phyloP scores from a whole-genome alignment of 2,113 vertebrate species.

The Charadrius vociferus region DNA sequence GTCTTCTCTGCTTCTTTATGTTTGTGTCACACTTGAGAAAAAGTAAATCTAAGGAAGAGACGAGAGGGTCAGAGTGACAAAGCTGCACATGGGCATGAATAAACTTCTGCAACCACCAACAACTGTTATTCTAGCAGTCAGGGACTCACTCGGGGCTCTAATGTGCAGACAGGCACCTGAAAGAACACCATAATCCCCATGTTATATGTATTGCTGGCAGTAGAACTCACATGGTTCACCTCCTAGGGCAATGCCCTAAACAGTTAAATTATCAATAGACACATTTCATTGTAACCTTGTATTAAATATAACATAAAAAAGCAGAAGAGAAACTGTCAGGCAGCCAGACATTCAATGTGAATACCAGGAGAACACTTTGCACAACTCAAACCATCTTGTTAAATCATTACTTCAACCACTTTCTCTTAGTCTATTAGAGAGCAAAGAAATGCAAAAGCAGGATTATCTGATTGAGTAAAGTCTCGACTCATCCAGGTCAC shows the following conservation, averaged over 20 bases:
- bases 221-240: background rate
- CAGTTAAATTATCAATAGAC: background rate
- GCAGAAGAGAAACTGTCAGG: background rate
- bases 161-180: background rate
- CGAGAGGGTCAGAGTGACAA: background rate
- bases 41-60: background rate
- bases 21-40: background rate
- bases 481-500: background rate
- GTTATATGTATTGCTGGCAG: background rate
- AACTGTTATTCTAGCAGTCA: background rate
- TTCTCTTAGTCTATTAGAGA: background rate
- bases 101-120: background rate
- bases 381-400: background rate
- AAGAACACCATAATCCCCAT: background rate
- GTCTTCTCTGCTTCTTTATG: background rate
- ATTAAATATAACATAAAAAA: background rate
- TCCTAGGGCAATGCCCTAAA: background rate
- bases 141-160: background rate
- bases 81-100: background rate
- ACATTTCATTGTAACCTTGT: background rate
- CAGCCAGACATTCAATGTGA: background rate
- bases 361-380: background rate
- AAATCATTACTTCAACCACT: background rate
- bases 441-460: background rate
- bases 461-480: background rate